These are phyloP conservation scores for Drosophila asahinai DNA, from an alignment of 1,140 invertebrate species.

Conservation along the genomic window DNA sequence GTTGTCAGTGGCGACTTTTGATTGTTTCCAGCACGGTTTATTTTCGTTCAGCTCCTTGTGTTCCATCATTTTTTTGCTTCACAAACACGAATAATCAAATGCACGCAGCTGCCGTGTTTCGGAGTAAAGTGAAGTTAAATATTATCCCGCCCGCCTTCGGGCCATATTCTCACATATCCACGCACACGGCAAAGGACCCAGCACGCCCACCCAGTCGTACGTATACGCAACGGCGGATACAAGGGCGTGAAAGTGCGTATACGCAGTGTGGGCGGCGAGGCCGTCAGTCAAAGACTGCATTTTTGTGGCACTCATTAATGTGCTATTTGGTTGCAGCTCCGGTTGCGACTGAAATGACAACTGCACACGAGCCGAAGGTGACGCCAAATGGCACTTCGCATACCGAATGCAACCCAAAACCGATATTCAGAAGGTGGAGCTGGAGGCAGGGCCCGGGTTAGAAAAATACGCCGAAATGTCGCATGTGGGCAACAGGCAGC, in stretches of 20 bases:
- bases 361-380: not conserved
- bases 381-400: slow-evolving; percentile 23
- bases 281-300: slow-evolving; percentile 4
- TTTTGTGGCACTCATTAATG: slow-evolving; percentile 17
- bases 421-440: slow-evolving; percentile 6
- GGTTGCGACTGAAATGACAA: slow-evolving; percentile 20
- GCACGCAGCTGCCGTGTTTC: slow-evolving; percentile 36
- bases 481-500: slow-evolving; percentile 23
- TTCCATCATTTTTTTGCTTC: slow-evolving; percentile 8
- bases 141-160: slow-evolving; percentile 17
- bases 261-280: slow-evolving; percentile 21
- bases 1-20: slow-evolving; percentile 65
- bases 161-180: slow-evolving; percentile 12
- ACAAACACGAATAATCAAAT: slow-evolving; percentile 44
- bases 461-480: slow-evolving; percentile 39
- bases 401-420: slow-evolving; percentile 7
- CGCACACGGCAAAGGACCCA: slow-evolving; percentile 17
- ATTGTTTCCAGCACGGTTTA: slow-evolving; percentile 39
- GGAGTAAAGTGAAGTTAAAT: slow-evolving; percentile 53
- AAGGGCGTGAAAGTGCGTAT: slow-evolving; percentile 28
- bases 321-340: slow-evolving; percentile 25
- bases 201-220: not conserved
- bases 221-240: slow-evolving; percentile 6
- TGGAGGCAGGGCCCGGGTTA: slow-evolving; percentile 5
- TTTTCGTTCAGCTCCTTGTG: not conserved